Evolutionary conservation across 2,888 invertebrate species (phyloP).

Genomic region (Podabrus alpinus): DNA sequence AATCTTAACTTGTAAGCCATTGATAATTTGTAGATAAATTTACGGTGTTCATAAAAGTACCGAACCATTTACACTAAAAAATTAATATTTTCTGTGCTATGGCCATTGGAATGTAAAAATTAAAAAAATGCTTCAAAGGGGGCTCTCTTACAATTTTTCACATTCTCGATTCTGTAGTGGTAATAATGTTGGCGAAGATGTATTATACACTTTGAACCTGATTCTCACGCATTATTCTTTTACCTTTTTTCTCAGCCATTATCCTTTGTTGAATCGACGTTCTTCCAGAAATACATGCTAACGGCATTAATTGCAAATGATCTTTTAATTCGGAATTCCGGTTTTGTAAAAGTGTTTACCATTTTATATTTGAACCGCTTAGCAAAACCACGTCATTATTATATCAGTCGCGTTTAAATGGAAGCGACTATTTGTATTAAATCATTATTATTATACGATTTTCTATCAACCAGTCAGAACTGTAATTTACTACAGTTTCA

Average conservation of each 20-base stretch:
- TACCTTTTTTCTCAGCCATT: constrained; percentile 7
- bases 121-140: too few relatives aligned
- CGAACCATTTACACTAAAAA: too few relatives aligned
- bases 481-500: not conserved
- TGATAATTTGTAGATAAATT: too few relatives aligned
- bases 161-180: not conserved
- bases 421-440: not conserved
- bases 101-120: too few relatives aligned
- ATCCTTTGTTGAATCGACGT: not conserved
- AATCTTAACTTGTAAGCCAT: too few relatives aligned
- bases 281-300: not conserved
- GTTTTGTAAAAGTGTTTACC: not conserved
- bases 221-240: constrained; percentile 14
- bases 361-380: not conserved
- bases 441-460: not conserved
- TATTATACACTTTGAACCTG: not conserved
- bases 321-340: constrained; percentile 3
- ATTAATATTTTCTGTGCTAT: too few relatives aligned
- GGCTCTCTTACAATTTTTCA: too few relatives aligned
- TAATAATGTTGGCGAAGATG: constrained; percentile 6
- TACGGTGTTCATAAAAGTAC: too few relatives aligned
- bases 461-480: not conserved
- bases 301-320: not conserved
- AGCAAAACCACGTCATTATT: not conserved
- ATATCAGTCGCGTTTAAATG: not conserved